A percentile compares a stretch with the other conserved stretches of the same genome.
These are phyloP conservation scores for Cercocebus atys DNA, from an alignment of 2,113 vertebrate species.

Conservation along the genomic window DNA sequence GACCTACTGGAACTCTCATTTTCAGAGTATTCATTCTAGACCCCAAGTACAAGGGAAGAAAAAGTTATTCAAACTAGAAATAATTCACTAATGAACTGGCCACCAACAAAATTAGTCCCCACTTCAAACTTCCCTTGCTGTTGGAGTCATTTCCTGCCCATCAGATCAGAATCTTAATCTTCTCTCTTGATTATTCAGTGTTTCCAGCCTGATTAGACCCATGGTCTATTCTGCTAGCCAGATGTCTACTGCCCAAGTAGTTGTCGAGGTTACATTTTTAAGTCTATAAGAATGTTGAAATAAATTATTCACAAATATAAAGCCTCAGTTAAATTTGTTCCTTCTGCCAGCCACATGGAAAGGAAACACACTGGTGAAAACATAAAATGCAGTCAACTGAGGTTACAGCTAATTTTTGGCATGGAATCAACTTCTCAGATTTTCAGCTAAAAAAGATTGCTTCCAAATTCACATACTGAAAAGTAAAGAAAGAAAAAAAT, in stretches of 20 bases:
- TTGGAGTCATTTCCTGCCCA: neutral
- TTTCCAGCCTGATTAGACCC: neutral
- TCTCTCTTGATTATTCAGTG: neutral
- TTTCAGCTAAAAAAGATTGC: slow-evolving; percentile 2
- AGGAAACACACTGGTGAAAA: slow-evolving; percentile 14
- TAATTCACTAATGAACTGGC: neutral
- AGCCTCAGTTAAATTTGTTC: neutral
- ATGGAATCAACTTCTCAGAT: neutral
- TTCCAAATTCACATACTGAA: slow-evolving; percentile 36
- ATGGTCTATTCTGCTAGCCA: neutral
- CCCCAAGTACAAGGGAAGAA: neutral
- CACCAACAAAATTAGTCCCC: neutral
- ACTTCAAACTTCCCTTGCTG: neutral
- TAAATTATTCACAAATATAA: neutral
- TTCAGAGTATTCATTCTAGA: neutral
- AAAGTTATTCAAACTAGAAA: slow-evolving; percentile 1
- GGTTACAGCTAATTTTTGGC: neutral
- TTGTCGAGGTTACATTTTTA: neutral
- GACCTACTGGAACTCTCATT: neutral
- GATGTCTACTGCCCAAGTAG: neutral
- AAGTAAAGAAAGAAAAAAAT: neutral
- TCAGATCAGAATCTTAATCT: neutral
- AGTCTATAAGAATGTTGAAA: neutral
- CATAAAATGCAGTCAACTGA: slow-evolving; percentile 22
- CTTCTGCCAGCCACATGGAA: slow-evolving; percentile 3